Conservation (phyloP, 2,113 vertebrate species). For the Ramphastos sulfuratus region DNA sequence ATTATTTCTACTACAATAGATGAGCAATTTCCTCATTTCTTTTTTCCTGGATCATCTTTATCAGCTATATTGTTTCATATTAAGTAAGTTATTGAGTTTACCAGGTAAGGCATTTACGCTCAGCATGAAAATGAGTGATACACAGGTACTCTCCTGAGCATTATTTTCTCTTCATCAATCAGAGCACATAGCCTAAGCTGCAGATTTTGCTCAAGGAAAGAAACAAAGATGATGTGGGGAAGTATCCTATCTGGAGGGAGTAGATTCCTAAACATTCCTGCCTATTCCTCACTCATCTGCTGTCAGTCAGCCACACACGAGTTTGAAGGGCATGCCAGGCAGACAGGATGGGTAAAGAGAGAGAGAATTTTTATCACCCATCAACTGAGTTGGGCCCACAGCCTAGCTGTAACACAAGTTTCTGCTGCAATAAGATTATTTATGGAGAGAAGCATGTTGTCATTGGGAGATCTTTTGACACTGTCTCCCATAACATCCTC, state of each 20-base stretch:
- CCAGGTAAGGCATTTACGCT: background rate
- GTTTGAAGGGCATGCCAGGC: background rate
- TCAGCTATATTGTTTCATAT: slow-evolving; percentile 43
- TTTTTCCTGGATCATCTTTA: slow-evolving; percentile 40
- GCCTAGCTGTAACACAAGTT: background rate
- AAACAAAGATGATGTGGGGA: background rate
- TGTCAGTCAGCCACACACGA: background rate
- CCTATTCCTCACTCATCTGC: background rate
- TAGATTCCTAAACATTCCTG: background rate
- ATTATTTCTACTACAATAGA: slow-evolving; percentile 37
- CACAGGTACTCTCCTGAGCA: background rate
- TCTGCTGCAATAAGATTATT: background rate
- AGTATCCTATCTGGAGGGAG: background rate
- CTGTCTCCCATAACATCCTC: too few species aligned
- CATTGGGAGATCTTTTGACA: background rate
- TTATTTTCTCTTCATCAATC: background rate
- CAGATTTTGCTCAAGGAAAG: background rate
- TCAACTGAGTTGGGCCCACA: background rate
- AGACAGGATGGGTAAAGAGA: background rate
- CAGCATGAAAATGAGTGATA: slow-evolving; percentile 28
- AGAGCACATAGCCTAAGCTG: background rate
- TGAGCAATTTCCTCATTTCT: slow-evolving; percentile 5
- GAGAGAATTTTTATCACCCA: background rate
- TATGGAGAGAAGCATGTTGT: background rate
- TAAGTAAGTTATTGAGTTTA: slow-evolving; percentile 42